Base-by-base conservation (phyloP, 2,888 invertebrate genomes). In the Eupithecia tripunctaria region DNA sequence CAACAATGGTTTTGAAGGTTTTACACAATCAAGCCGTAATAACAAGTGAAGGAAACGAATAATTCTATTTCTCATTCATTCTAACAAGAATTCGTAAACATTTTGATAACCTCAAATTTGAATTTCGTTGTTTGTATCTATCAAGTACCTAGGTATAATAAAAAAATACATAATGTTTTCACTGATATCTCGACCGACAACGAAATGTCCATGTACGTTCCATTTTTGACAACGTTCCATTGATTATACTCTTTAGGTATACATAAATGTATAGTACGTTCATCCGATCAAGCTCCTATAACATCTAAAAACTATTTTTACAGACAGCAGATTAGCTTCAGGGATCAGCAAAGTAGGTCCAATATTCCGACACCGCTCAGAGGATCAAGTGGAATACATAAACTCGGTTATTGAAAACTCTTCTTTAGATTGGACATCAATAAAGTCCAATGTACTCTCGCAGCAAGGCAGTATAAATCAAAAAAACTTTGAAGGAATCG, bases 401-500 rank as follows among this genome's bases (percentile, higher is more conserved):
- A 88, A 86, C 75, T 81, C 86, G 21, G 81, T 82, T 15, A 60
- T 85, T 67, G 82, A 78, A n/a, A 82, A 80, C 7, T 43, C 62
- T 43, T 75, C 78, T 18, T 73, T 80, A 81, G 91, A 93, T 73
- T 95, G 95, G 95, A 72, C 81, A 5, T 68, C 79, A 60, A 78
- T 95, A 25, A 95, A 94, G 84, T 82, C 88, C 43, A 85, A 91
- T 75, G 80, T 95, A 63, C 80, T 95, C 21, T 83, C 86, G 1
- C 87, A 86, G 75, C 82, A 80, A 62, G 91, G 91, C n/a, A 82
- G 82, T 43, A 80, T 95, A 18, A 95, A 89, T 65, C 76, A 88
- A 59, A 89, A 91, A 59, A 96, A 95, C 84, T 89, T 96, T 43
- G 96, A 97, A 88, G 95, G 95, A 47, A 84, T 95, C 0, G 91